Base-by-base conservation (phyloP, 2,797 vertebrate genomes). In the Poecilia gillii region DNA sequence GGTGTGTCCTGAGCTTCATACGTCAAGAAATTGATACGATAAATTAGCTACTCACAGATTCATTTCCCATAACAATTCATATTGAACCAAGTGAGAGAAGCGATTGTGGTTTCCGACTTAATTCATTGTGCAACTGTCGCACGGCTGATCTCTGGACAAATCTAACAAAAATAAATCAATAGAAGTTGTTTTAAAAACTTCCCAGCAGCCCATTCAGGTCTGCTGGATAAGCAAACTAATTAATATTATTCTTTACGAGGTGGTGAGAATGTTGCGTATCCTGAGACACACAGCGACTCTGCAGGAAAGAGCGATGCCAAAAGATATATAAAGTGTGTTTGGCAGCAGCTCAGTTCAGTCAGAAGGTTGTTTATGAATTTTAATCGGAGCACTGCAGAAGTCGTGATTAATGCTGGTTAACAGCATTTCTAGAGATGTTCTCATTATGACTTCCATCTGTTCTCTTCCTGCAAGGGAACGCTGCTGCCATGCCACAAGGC, bases 371-470 rank as follows among this genome's bases (percentile, higher is more conserved):
- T 78, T 51, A 49, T 76, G 23, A n/a, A 25, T 13, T 79, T 53
- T 78, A 6, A 72, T 77, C 33, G 16, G 51, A 70, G 57, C 31
- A 23, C 2, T 75, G 49, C 16, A 43, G 9, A 68, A 43, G 36
- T 53, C 2, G 2, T 0, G 73, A 55, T 78, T 78, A 78, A 47
- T 0, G 20, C 84, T 83, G 82, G 16, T 64, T 81, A 71, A 77
- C 85, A 25, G 43, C 5, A 3, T 43, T 78, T 28, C 1, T 59
- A 4, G 9, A 53, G 41, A 39, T 49, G 72, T 3, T 64, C 57
- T 68, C 79, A 66, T 49, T 86, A 16, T 72, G 75, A 41, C 43
- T 78, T 64, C 49, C 45, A 78, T 70, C 13, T 25, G 18, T 66
- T 53, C 41, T 20, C 71, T 76, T 47, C 66, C 25, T 45, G 31